A percentile compares a stretch with the other conserved stretches of the same genome.
Conservation (phyloP, 2,113 vertebrate genomes). For the Aphyosemion australe region DNA sequence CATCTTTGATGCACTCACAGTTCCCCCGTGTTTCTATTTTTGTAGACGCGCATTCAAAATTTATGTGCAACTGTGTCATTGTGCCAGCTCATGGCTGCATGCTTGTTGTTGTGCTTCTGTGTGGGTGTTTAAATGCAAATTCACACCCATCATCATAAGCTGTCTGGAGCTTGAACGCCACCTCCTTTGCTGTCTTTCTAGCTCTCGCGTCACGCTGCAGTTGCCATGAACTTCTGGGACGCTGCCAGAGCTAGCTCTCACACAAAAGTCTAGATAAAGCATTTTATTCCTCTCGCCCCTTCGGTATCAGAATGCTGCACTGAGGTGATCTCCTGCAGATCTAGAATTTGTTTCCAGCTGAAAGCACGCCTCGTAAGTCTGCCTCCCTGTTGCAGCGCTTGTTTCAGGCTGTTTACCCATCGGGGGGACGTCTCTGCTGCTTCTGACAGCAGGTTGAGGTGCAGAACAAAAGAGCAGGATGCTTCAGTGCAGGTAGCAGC, state of each 20-base stretch:
- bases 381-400: slow-evolving; percentile 4
- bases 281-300: neutral
- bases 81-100: slow-evolving; percentile 10
- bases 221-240: slow-evolving; percentile 10
- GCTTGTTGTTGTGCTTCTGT: slow-evolving; percentile 5
- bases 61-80: slow-evolving; percentile 1
- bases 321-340: slow-evolving; percentile 1
- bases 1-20: neutral
- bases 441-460: slow-evolving; percentile 8
- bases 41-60: neutral
- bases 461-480: slow-evolving; percentile 34
- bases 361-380: slow-evolving; percentile 1
- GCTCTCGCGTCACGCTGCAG: slow-evolving; percentile 19
- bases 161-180: slow-evolving; percentile 9
- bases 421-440: slow-evolving; percentile 6
- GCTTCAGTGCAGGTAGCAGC: slow-evolving; percentile 47
- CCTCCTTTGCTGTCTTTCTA: slow-evolving; percentile 14
- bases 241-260: slow-evolving; percentile 20
- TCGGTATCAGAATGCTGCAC: slow-evolving; percentile 9
- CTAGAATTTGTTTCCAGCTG: slow-evolving; percentile 10
- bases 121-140: slow-evolving; percentile 12
- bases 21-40: neutral
- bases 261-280: neutral
- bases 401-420: slow-evolving; percentile 2
- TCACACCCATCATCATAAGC: neutral